These are phyloP conservation scores for Heterodera schachtii DNA, from an alignment of 1,140 invertebrate genomes.

Conservation along the genomic window DNA sequence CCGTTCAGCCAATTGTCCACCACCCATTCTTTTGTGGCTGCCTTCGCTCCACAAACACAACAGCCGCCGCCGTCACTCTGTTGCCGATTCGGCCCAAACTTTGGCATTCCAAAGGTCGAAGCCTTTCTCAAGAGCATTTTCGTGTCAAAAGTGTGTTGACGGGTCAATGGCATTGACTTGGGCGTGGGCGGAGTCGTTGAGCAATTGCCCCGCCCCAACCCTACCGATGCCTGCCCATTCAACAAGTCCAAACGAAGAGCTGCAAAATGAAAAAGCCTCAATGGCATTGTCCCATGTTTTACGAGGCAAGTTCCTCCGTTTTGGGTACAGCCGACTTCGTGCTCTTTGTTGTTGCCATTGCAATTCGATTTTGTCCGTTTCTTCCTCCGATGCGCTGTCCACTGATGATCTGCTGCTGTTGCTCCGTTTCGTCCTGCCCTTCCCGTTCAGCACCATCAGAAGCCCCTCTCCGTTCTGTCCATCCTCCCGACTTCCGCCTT, in stretches of 20 bases:
- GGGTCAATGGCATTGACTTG: neutral
- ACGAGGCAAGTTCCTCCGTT: neutral
- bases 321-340: neutral
- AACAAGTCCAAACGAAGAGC: conserved; percentile 3
- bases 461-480: conserved; percentile 16
- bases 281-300: neutral
- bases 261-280: neutral
- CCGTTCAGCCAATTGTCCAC: conserved; percentile 33
- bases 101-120: neutral
- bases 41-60: neutral
- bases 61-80: neutral
- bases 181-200: neutral
- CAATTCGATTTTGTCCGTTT: neutral
- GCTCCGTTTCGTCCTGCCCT: conserved; percentile 16
- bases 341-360: neutral
- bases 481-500: conserved; percentile 21
- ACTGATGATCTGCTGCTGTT: conserved; percentile 23
- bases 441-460: conserved; percentile 1
- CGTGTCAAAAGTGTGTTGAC: neutral
- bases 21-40: conserved; percentile 23
- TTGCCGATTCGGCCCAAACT: neutral
- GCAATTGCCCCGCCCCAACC: neutral
- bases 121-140: neutral
- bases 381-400: neutral
- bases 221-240: neutral